Base-by-base conservation (phyloP, 2,113 vertebrate genomes). In the Tiliqua scincoides region DNA sequence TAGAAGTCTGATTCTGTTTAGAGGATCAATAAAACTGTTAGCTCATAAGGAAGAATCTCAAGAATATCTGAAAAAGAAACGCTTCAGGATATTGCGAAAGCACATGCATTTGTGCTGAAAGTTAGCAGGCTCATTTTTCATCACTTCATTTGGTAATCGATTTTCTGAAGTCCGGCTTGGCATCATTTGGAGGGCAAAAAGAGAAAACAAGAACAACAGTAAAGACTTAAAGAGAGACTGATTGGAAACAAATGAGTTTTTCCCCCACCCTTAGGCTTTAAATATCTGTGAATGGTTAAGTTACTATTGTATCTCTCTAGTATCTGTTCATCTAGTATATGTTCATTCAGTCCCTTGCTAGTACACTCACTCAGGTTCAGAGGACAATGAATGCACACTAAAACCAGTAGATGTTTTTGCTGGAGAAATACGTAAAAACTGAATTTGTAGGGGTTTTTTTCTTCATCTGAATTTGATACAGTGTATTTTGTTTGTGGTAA, bases 171-270 rank as follows among this genome's bases (percentile, higher is more conserved):
- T 77, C 37, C 52, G 40, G 25, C 4, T 37, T 63, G 25, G 59
- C 35, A 35, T 78, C n/a, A 71, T 77, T 54, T 79, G 48, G 52
- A 73, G n/a, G 57, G 62, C 43, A 73, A 23, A 43, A 57, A 52
- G 48, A 40, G 40, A 83, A 92, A 37, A 72, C 57, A 65, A 80
- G 43, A 89, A 88, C 82, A 91, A 83, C 81, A 88, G 79, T 85
- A 83, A 85, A 91, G 74, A 85, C 62, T 89, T 88, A 93, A 89
- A 88, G 88, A 89, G 88, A 84, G 88, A 90, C 91, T 93, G 90
- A 94, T 93, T 89, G 87, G 92, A 94, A 95, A 81, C 92, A 93
- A 95, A 92, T 92, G 91, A 52, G 2, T 61, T 91, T 91, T 87
- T 84, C 92, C 90, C 89, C 89, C n/a, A 62, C 91, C 92, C 91